Base-by-base conservation (phyloP, 1,140 invertebrate species). In the Drosophila prosaltans region DNA sequence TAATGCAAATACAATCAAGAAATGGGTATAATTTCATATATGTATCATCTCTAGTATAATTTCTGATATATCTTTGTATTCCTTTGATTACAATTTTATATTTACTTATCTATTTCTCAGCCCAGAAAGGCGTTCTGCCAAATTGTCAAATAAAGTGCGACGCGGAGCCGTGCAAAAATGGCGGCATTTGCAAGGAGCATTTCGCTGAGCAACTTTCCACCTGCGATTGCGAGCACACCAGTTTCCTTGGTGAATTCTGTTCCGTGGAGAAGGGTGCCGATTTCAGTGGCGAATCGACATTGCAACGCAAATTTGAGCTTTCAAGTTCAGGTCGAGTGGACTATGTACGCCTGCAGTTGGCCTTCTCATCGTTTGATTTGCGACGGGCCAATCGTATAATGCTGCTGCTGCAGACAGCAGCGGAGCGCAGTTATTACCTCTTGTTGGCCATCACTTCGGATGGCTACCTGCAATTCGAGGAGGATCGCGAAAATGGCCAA, bases 131-230 rank as follows among this genome's bases (percentile, higher is more conserved):
- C 4, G 95, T 98, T 0, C 91, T 97, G 16, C 94, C 95, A 1
- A 95, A 96, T 72, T 98, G 97, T 93, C 95, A 96, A 74, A 97
- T 97, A 95, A 96, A 97, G 81, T 99, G 97, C 90, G 96, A 97
- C 72, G 94, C 95, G 0, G 94, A 96, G 60, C 97, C 97, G 0
- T 99, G 98, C 86, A 96, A 97, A 81, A 97, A 98, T 92, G 95
- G 95, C 6, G 97, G 97, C 1, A 94, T 96, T 21, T 99, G 98
- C 84, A 95, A 96, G 7, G 97, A 99, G 92, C 95, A 97, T 91
- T 98, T 98, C 91, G 95, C 95, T n/a, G 95, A 96, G 60, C 96
- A 96, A 62, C 94, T 96, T 73, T 96, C 95, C 68, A 95, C 95
- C 5, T 99, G 98, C 91, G 95, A 98, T 75, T 99, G 98, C 84